Evolutionary conservation across 2,113 vertebrate genomes (phyloP).

Genomic region (Coregonus clupeaformis): DNA sequence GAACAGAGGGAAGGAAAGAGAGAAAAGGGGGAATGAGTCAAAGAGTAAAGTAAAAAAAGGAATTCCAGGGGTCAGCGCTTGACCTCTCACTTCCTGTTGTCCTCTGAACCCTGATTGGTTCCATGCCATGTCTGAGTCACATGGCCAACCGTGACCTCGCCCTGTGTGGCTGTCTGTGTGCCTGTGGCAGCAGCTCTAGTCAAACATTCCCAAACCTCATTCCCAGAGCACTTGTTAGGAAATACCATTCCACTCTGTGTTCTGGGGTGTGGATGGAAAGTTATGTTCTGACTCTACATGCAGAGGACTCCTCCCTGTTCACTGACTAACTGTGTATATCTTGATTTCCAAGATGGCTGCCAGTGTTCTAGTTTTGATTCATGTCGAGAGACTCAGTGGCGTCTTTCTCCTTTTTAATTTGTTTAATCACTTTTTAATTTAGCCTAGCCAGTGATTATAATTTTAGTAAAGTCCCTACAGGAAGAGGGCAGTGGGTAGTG

Average conservation of each 20-base stretch:
- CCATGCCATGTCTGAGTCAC: conserved; percentile 50
- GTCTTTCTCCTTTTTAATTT: not conserved
- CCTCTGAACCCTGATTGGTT: conserved; percentile 65
- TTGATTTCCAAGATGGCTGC: conserved; percentile 21
- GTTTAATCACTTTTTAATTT: not conserved
- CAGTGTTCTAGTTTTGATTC: conserved; percentile 13
- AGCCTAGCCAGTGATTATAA: not conserved
- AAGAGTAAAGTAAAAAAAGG: conserved; percentile 69
- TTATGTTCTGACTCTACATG: conserved; percentile 10
- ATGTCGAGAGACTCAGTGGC: not conserved
- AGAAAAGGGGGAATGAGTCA: conserved; percentile 18
- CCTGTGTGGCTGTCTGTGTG: conserved; percentile 8
- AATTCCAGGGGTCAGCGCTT: conserved; percentile 63
- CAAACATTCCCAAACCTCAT: conserved; percentile 5
- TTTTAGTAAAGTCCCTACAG: not conserved
- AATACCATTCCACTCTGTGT: not conserved
- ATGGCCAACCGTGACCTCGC: conserved; percentile 23
- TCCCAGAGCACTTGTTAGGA: conserved; percentile 1
- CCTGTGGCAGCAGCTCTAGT: not conserved
- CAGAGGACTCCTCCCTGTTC: not conserved
- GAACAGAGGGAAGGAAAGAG: conserved; percentile 33
- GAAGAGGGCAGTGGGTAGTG: not conserved
- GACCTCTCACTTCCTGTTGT: conserved; percentile 75
- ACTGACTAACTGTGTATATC: not conserved
- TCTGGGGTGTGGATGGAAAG: conserved; percentile 7